A percentile compares a stretch with the other conserved stretches of the same genome.
phyloP scores from a whole-genome alignment of 2,113 vertebrate genomes.

The Nerophis ophidion region DNA sequence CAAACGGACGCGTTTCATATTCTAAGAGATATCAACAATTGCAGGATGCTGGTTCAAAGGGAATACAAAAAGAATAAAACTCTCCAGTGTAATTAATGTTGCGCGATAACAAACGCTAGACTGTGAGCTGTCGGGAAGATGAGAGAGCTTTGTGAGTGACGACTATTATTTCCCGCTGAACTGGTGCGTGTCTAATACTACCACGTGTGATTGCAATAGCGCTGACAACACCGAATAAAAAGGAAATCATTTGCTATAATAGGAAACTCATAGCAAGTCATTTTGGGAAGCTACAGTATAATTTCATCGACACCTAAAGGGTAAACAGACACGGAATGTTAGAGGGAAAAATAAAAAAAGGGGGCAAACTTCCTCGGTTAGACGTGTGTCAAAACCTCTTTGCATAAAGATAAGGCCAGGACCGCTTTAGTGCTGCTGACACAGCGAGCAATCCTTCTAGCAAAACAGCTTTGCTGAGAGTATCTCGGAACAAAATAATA shows the following conservation, averaged over 20 bases:
- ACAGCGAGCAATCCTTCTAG: slow-evolving; percentile 33
- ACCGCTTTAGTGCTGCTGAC: slow-evolving; percentile 45
- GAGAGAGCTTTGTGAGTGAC: slow-evolving; percentile 42
- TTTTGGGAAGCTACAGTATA: slow-evolving; percentile 41
- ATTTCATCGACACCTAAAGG: slow-evolving; percentile 20
- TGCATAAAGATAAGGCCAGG: slow-evolving; percentile 55
- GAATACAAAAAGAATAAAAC: slow-evolving; percentile 49
- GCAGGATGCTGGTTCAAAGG: slow-evolving; percentile 34
- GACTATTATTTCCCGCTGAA: slow-evolving; percentile 55
- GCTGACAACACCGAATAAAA: slow-evolving; percentile 42
- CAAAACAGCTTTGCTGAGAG: slow-evolving; percentile 23
- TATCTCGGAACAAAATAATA: slow-evolving; percentile 38
- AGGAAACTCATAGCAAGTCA: slow-evolving; percentile 29
- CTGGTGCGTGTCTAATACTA: slow-evolving; percentile 51
- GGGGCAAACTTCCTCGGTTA: slow-evolving; percentile 20
- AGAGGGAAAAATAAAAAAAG: slow-evolving; percentile 35
- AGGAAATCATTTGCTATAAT: slow-evolving; percentile 43
- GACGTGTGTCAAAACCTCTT: slow-evolving; percentile 56
- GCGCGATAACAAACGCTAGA: slow-evolving; percentile 44
- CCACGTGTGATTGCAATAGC: slow-evolving; percentile 33
- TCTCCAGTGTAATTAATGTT: slow-evolving; percentile 47
- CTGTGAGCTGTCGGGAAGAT: slow-evolving; percentile 34
- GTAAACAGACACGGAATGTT: slow-evolving; percentile 26
- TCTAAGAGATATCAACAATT: slow-evolving; percentile 30
- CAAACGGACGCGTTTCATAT: slow-evolving; percentile 36